These are phyloP conservation scores for Bombylius discolor DNA, from an alignment of 2,888 invertebrate species.

Conservation along the genomic window DNA sequence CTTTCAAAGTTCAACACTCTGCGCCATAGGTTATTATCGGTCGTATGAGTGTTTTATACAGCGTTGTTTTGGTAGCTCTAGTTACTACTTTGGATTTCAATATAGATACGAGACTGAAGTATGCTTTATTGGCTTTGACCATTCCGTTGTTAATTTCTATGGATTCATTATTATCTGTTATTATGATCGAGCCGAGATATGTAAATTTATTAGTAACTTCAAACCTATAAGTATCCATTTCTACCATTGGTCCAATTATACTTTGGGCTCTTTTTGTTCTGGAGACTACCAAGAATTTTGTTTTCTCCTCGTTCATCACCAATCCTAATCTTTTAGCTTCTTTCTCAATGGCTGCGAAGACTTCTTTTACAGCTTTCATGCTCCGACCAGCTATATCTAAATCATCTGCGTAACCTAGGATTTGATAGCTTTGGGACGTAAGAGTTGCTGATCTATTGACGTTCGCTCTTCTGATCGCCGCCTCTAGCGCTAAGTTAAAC, in stretches of 20 bases:
- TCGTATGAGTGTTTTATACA: not conserved
- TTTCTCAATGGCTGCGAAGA: not conserved
- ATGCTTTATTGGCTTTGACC: too few relatives aligned
- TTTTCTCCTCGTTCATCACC: not conserved
- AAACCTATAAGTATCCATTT: not conserved
- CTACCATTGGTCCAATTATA: not conserved
- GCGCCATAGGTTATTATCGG: not conserved
- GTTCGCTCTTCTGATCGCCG: not conserved
- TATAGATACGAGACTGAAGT: not conserved
- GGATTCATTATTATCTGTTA: not conserved
- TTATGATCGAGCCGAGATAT: not conserved
- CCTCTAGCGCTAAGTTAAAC: conserved; percentile 2
- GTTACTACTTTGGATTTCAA: not conserved
- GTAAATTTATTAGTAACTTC: not conserved
- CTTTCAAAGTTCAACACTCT: not conserved
- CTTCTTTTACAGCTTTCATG: not conserved
- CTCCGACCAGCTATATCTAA: not conserved
- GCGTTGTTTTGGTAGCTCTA: not conserved
- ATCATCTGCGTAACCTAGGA: conserved; percentile 2
- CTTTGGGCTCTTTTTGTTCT: not conserved
- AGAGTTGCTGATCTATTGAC: not conserved
- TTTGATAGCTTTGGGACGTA: not conserved
- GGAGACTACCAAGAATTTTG: not conserved
- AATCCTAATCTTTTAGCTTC: not conserved
- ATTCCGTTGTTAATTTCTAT: not conserved